These are phyloP conservation scores for Camponotus vicinus DNA, from an alignment of 1,140 invertebrate genomes.

Conservation along the genomic window DNA sequence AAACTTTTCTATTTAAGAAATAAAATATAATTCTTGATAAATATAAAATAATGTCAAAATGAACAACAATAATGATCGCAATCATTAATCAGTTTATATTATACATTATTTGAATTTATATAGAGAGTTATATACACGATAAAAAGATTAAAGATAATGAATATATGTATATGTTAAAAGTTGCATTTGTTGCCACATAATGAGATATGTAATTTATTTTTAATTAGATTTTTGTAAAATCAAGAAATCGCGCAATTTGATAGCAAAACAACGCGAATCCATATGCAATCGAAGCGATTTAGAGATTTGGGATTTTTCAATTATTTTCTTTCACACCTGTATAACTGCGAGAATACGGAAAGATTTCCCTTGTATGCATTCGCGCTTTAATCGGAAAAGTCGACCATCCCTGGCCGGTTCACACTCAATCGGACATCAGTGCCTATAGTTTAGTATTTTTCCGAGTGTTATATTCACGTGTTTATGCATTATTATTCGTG, in stretches of 20 bases:
- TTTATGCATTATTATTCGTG: constrained; percentile 47
- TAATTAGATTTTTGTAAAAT: neutral
- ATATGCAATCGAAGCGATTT: neutral
- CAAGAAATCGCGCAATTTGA: neutral
- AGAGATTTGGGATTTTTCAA: neutral
- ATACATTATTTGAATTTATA: neutral
- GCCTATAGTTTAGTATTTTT: constrained; percentile 57
- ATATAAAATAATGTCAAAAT: neutral
- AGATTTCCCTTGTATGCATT: constrained; percentile 7
- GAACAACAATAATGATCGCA: neutral
- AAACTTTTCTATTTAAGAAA: neutral
- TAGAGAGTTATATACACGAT: neutral
- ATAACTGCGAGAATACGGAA: neutral
- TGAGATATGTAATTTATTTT: neutral
- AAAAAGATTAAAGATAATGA: neutral
- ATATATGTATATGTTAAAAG: neutral
- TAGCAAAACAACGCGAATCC: neutral
- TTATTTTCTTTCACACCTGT: neutral
- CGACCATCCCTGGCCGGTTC: constrained; percentile 42
- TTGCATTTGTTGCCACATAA: neutral
- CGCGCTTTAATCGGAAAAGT: constrained; percentile 46
- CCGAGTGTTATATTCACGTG: constrained; percentile 66
- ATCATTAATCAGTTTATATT: neutral
- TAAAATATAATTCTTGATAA: neutral
- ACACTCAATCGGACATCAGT: constrained; percentile 27